Base-by-base conservation (phyloP, 2,797 vertebrate species). In the Lacerta viridis region DNA sequence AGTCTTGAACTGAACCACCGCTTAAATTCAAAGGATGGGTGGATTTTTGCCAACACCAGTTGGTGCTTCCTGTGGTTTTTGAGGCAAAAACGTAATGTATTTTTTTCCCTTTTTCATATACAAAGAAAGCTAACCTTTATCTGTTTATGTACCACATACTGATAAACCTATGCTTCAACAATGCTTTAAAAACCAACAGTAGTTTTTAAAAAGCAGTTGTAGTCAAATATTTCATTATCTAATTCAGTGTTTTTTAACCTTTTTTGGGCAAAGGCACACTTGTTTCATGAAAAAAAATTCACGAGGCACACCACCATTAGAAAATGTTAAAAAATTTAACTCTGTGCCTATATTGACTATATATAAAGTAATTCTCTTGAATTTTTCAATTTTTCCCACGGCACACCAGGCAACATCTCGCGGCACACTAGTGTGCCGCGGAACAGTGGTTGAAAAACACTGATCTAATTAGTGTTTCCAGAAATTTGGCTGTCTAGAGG, bases 11-110 rank as follows among this genome's bases (percentile, higher is more conserved):
- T 20, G 36, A 43, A 71, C 2, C n/a, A 25, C 15, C 71, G 25
- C 20, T 13, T 50, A 25, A 27, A 88, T 5, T 36, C 0, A 87
- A 23, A 3, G 33, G n/a, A 46, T 76, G 87, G 87, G 3, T 88
- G n/a, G 85, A 90, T 85, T 87, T 77, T 33, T 90, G 78, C 36
- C 33, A 89, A 46, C 6, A 68, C n/a, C 33, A 43, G 3, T 61
- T 50, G 29, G n/a, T 0, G 7, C 90, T 91, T 91, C 5, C 46
- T 87, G 39, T 3, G 20, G 39, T 64, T 64, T 43, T 39, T 55
- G 55, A 1, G 88, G 84, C 79, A 0, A 0, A 80, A 75, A 77
- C 79, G n/a, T 13, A 29, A 23, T 27, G 55, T 0, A 0, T 90
- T 89, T 46, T 87, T 36, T 86, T 25, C 55, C 5, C 11, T 13